Conservation (phyloP, 2,113 vertebrate genomes). For the Carassius auratus region DNA sequence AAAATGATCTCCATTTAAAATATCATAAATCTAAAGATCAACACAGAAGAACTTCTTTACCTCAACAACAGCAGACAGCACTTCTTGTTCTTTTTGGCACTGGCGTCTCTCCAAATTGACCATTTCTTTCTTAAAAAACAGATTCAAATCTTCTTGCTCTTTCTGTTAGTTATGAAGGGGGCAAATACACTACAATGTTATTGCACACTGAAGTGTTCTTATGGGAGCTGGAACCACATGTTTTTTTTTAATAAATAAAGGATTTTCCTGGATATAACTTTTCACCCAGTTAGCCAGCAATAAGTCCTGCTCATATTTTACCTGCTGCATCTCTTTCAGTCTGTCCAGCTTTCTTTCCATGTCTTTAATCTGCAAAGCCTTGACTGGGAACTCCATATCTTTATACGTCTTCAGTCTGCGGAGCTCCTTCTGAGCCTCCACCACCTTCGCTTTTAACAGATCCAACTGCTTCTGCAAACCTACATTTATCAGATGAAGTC, state of each 20-base stretch:
- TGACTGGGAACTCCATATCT: slow-evolving; percentile 56
- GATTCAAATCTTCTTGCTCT: slow-evolving; percentile 43
- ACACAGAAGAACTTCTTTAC: slow-evolving; percentile 22
- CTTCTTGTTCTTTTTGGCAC: slow-evolving; percentile 30
- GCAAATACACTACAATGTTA: neutral
- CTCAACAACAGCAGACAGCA: slow-evolving; percentile 39
- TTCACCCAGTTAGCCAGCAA: neutral
- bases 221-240: neutral
- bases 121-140: slow-evolving; percentile 43
- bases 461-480: slow-evolving; percentile 46
- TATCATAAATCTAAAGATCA: neutral
- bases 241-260: neutral
- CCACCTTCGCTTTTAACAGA: slow-evolving; percentile 27
- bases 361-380: slow-evolving; percentile 52
- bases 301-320: slow-evolving; percentile 1
- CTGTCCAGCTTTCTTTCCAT: slow-evolving; percentile 48
- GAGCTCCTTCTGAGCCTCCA: slow-evolving; percentile 40
- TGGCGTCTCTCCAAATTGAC: slow-evolving; percentile 34
- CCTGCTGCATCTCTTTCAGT: slow-evolving; percentile 53
- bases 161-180: slow-evolving; percentile 28
- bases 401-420: slow-evolving; percentile 53
- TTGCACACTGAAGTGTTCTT: neutral
- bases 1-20: neutral
- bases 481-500: slow-evolving; percentile 13
- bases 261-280: neutral